phyloP scores from a whole-genome alignment of 2,888 invertebrate species.

The Belgica antarctica region DNA sequence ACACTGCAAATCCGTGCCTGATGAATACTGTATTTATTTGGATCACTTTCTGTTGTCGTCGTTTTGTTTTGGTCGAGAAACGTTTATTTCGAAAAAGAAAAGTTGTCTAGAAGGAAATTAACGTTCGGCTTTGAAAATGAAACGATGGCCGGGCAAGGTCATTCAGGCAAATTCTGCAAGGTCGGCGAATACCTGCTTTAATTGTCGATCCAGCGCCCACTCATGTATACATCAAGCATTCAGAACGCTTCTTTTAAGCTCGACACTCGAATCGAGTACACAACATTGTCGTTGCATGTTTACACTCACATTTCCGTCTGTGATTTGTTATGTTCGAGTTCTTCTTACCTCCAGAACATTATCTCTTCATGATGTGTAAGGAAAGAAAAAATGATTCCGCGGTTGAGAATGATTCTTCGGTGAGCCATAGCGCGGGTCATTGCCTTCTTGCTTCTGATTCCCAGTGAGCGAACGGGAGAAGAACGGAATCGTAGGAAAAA shows the following conservation, averaged over 20 bases:
- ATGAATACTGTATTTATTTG: too few relatives aligned
- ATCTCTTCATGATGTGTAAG: conserved; percentile 9
- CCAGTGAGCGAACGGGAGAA: not conserved
- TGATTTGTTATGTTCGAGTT: conserved; percentile 3
- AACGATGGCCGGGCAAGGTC: conserved; percentile 11
- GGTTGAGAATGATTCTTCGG: conserved; percentile 7
- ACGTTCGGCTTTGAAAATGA: too few relatives aligned
- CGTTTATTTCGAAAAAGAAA: not conserved
- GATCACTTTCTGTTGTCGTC: not conserved
- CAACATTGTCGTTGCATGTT: not conserved
- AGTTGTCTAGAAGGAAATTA: not conserved
- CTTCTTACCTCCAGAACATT: conserved; percentile 16
- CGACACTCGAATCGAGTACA: not conserved
- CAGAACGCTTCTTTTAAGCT: not conserved
- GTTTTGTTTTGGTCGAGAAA: not conserved
- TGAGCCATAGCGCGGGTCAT: conserved; percentile 26
- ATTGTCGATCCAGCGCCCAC: not conserved
- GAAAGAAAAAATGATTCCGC: conserved; percentile 19
- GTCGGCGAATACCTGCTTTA: too few relatives aligned
- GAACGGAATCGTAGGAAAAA: conserved; percentile 15
- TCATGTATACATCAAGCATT: not conserved
- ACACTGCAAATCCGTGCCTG: not conserved
- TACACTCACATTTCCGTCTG: conserved; percentile 18
- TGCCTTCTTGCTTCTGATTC: conserved; percentile 20
- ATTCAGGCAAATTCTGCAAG: too few relatives aligned